phyloP scores from a whole-genome alignment of 1,140 invertebrate genomes.

The Centruroides sculpturatus region DNA sequence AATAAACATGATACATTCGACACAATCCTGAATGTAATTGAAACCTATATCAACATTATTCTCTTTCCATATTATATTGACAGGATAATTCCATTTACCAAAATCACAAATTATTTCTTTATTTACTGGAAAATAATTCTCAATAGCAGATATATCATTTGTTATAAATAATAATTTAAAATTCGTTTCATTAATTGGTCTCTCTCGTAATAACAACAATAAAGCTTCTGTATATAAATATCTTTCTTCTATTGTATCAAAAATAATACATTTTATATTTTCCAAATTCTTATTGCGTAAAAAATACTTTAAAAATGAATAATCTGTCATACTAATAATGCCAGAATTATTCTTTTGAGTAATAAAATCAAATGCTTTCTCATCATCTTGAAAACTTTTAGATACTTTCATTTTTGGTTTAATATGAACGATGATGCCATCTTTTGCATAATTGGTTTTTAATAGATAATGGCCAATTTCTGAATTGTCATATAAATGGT shows the following conservation, averaged over 20 bases:
- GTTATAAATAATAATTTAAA: conserved; percentile 94
- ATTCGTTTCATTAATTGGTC: conserved; percentile 76
- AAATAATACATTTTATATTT: conserved; percentile 55
- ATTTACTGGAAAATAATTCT: conserved; percentile 57
- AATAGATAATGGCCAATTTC: conserved; percentile 81
- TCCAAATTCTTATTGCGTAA: conserved; percentile 60
- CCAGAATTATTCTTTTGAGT: conserved; percentile 71
- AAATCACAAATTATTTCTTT: conserved; percentile 63
- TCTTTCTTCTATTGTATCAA: conserved; percentile 94
- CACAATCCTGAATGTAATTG: conserved; percentile 72
- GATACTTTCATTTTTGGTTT: conserved; percentile 92
- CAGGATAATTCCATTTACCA: conserved; percentile 71
- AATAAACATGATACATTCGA: conserved; percentile 64
- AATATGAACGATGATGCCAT: conserved; percentile 67
- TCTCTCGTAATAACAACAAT: conserved; percentile 61
- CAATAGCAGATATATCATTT: conserved; percentile 84
- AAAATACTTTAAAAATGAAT: conserved; percentile 70
- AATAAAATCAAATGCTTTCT: conserved; percentile 93
- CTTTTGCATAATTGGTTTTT: conserved; percentile 58
- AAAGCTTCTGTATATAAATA: conserved; percentile 89
- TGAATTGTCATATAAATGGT: conserved; percentile 88
- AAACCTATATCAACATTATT: conserved; percentile 64
- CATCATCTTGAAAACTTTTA: conserved; percentile 79
- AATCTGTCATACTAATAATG: conserved; percentile 93
- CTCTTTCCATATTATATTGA: conserved; percentile 50